Base-by-base conservation (phyloP, 2,888 invertebrate genomes). In the Idaea aversata region DNA sequence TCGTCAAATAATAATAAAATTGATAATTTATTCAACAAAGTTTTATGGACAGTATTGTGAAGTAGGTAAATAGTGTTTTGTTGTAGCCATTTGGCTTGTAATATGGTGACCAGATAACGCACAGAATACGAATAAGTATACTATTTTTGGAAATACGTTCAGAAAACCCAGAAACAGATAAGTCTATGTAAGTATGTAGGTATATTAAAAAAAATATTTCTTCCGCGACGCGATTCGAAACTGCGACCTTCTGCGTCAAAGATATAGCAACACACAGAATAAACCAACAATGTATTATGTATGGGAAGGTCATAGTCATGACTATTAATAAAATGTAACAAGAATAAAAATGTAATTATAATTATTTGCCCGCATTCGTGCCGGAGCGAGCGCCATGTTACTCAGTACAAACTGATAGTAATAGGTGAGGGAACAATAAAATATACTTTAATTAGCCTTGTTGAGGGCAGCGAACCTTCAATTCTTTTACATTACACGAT, bases 351-450 rank as follows among this genome's bases (percentile, higher is more conserved):
- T 86, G 86, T 88, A 87, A 88, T 90, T 88, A 90, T 86, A 90
- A 90, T 90, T 87, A 90, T 91, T 91, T 88, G 87, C 90, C 89
- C 91, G 90, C 90, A 90, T 91, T 88, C 88, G 87, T 90, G 88
- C 78, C 81, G 81, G 78, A 80, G 84, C 84, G 83, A 82, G 78
- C 81, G 84, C 84, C 83, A 82, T 83, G 86, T 82, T 80, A 80
- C 81, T 47, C 47, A 47, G 47, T 47, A 47, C 7, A 13, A 85
- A 88, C 85, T 86, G 85, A 85, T 85, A 84, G 83, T 82, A 83
- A 85, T 85, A 86, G 86, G 83, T 86, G 82, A 87, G 88, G 88
- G 87, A 87, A 90, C 91, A 91, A 91, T 92, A 91, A 91, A 90
- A 90, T 91, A 90, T 90, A 91, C 86, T 90, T 90, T 91, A 92